Base-by-base conservation (phyloP, 2,113 vertebrate species). In the Thinocorus orbignyianus region DNA sequence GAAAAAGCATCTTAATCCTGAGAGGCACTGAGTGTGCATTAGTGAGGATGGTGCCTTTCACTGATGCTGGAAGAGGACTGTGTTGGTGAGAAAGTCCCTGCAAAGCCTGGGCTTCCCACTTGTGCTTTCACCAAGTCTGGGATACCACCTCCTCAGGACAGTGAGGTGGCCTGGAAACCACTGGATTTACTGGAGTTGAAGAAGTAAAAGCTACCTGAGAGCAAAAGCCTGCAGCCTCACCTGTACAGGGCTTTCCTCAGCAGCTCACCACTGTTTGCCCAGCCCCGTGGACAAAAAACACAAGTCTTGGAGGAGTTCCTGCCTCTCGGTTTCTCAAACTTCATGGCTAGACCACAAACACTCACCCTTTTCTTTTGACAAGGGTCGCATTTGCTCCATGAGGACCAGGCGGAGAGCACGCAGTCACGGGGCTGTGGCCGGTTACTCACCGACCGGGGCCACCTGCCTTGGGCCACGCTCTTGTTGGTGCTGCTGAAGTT, bases 301-400 rank as follows among this genome's bases (percentile, higher is more conserved):
- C 68, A 61, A 3, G 9, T 35, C 57, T 20, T 3, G 1, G 39
- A 71, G 7, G 30, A 66, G 9, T 5, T 8, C 23, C 13, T 61
- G 37, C 39, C 64, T 71, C 35, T 46, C 2, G 2, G 11, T 23
- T 77, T 46, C 79, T 42, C 10, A 22, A 51, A 1, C 30, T 39
- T 48, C 2, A 1, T 17, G 17, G 48, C 33, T 7, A 26, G 48
- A 13, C 11, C 33, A 33, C 31, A 81, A 17, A 19, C 46, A 98
- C 98, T 98, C 95, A 99, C 99, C 96, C 98, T 98, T 95, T 98
- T 99, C 78, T 98, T 99, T 90, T 98, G 98, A 91, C 99, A 99
- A 77, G 98, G 93, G 82, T 99, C 99, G 71, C 99, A 99, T 4
- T 80, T 82, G 33, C 98, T 99, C 99, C 99, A 99, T 0, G 98